phyloP scores from a whole-genome alignment of 2,888 invertebrate genomes.

The Heliconius ethilla region DNA sequence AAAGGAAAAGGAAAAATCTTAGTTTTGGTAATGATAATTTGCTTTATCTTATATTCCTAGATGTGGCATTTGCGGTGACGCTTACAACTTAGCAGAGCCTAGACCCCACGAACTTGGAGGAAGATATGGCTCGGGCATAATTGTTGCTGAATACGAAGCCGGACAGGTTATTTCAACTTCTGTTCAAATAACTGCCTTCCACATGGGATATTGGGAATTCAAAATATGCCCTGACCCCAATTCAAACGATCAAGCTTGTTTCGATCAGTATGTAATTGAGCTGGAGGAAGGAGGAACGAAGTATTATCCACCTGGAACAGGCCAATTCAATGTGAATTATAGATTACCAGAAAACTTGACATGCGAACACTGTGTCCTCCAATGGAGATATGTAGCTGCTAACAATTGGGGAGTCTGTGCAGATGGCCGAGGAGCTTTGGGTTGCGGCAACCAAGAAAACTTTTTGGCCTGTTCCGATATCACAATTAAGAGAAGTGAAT shows the following conservation, averaged over 20 bases:
- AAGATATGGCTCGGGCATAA: conserved; percentile 87
- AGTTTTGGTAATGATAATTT: background rate
- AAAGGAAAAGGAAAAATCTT: too few relatives aligned
- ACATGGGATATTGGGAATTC: conserved; percentile 92
- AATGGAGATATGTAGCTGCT: conserved; percentile 93
- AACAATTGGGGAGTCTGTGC: conserved; percentile 90
- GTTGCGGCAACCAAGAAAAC: conserved; percentile 93
- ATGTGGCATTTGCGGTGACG: conserved; percentile 92
- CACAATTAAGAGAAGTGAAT: conserved; percentile 72
- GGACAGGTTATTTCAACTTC: conserved; percentile 85
- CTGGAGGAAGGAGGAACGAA: conserved; percentile 80
- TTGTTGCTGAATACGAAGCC: conserved; percentile 86
- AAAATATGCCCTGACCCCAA: conserved; percentile 88
- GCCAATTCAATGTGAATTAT: conserved; percentile 85
- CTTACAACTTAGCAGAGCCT: conserved; percentile 86
- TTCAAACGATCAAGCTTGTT: conserved; percentile 86
- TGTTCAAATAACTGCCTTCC: conserved; percentile 91
- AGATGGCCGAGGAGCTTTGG: conserved; percentile 87
- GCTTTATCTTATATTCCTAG: conserved; percentile 48
- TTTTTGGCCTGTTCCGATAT: conserved; percentile 92
- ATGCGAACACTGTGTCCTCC: conserved; percentile 91
- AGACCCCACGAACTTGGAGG: conserved; percentile 91
- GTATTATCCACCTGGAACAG: conserved; percentile 87
- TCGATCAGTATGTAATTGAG: conserved; percentile 85
- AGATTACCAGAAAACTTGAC: conserved; percentile 83